Conservation (phyloP, 1,140 invertebrate genomes). For the Kradibia gibbosae region DNA sequence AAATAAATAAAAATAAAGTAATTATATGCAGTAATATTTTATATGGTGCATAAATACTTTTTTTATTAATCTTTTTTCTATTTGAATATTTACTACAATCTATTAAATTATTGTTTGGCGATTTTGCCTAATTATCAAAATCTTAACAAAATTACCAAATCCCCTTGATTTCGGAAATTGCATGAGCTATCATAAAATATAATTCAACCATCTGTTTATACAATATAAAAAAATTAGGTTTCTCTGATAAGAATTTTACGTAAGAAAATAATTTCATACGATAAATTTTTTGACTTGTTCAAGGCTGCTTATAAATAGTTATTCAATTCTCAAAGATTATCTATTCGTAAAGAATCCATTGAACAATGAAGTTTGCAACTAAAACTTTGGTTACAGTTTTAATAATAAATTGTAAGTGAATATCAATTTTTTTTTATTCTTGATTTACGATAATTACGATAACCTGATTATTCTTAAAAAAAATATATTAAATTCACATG, state of each 20-base stretch:
- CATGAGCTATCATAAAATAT: background rate
- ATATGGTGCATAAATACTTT: no score
- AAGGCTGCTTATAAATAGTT: background rate
- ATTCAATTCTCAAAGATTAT: background rate
- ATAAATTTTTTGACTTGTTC: background rate
- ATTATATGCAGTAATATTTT: no score
- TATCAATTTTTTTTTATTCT: background rate
- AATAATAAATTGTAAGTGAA: slow-evolving; percentile 3
- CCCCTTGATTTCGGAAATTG: background rate
- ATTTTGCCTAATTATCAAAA: no score
- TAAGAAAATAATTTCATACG: background rate
- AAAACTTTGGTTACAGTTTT: background rate
- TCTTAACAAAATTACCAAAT: background rate
- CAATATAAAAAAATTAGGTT: background rate
- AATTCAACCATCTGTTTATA: background rate
- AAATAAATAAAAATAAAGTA: no score
- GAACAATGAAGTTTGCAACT: slow-evolving; percentile 11
- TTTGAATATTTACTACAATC: no score
- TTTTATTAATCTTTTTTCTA: no score
- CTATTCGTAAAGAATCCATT: background rate
- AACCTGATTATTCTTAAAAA: no score
- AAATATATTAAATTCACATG: no score
- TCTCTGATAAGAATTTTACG: background rate
- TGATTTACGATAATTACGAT: no score
- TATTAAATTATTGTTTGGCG: no score